Base-by-base conservation (phyloP, 2,113 vertebrate genomes). In the Sorex fumeus region DNA sequence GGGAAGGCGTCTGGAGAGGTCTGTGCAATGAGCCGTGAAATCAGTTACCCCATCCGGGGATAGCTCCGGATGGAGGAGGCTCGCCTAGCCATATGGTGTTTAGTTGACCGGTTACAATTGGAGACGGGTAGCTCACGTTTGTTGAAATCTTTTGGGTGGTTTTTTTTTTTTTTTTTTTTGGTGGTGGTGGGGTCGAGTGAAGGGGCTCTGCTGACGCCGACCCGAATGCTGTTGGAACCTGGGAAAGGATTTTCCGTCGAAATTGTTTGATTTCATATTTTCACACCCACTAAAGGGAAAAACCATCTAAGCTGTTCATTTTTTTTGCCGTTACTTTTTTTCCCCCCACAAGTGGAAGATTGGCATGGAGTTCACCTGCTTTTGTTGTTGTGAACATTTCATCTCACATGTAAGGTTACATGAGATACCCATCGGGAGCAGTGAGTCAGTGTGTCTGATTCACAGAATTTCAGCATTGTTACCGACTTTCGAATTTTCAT, bases 81-180 rank as follows among this genome's bases (percentile, higher is more conserved):
- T 87, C 50, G 92, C 62, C 53, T 90, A 75, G 93, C 91, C 96
- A 95, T 90, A 74, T 95, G 96, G 93, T 88, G 92, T 69, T 71
- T 34, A 57, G 71, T 79, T 71, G 79, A 21, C 34, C 21, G 75
- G 21, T 94, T 50, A 81, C 62, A 53, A 50, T 91, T 72, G 70
- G 60, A 0, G 3, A 85, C 69, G 66, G 72, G 71, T 80, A 80
- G 15, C 64, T 47, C 13, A 10, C 10, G 34, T 91, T 84, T 85
- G 82, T 78, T 34, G 88, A 67, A 36, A 25, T 85, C 21, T 15
- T 7, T 11, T n/a, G 53, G 27, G 47, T 53, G 19, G 7, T 3
- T 8, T 30, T 40, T 67, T 34, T n/a, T 25, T 23, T n/a, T 11
- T 8, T 30, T 40, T 67, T 34, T n/a, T 25, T 23, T n/a, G 8